Evolutionary conservation across 1,140 invertebrate species (phyloP).

Genomic region (Arion vulgaris): DNA sequence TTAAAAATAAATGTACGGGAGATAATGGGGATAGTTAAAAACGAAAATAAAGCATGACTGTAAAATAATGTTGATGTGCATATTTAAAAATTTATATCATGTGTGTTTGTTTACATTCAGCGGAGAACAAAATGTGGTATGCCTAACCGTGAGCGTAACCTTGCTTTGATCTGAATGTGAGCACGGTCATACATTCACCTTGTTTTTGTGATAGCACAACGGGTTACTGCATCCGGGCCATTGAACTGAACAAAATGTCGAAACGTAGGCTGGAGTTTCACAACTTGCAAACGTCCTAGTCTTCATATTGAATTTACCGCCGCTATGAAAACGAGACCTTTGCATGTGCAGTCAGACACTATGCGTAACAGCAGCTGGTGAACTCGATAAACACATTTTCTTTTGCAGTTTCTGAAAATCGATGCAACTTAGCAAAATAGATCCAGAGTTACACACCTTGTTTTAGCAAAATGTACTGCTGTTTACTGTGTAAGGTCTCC

Average conservation of each 20-base stretch:
- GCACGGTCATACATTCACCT: too few species aligned
- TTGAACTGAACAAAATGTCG: not conserved
- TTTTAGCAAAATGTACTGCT: not conserved
- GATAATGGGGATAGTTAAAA: too few species aligned
- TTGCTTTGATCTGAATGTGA: too few species aligned
- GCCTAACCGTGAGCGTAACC: too few species aligned
- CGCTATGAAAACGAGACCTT: slow-evolving; percentile 25
- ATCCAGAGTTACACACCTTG: not conserved
- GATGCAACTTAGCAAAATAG: not conserved
- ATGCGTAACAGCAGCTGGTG: not conserved
- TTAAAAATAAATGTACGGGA: too few species aligned
- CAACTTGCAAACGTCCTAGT: not conserved
- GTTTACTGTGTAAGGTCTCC: not conserved
- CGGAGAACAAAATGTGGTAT: not conserved
- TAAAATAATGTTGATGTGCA: too few species aligned
- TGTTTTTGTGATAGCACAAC: not conserved
- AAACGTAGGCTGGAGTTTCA: not conserved
- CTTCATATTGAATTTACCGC: slow-evolving; percentile 29
- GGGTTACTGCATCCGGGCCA: not conserved
- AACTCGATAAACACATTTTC: not conserved
- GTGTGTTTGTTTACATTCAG: not conserved
- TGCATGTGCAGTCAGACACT: not conserved
- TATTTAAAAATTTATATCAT: too few species aligned
- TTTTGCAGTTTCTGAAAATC: not conserved
- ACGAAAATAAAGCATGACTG: too few species aligned